phyloP scores from a whole-genome alignment of 2,888 invertebrate genomes.

The Microdon myrmicae region DNA sequence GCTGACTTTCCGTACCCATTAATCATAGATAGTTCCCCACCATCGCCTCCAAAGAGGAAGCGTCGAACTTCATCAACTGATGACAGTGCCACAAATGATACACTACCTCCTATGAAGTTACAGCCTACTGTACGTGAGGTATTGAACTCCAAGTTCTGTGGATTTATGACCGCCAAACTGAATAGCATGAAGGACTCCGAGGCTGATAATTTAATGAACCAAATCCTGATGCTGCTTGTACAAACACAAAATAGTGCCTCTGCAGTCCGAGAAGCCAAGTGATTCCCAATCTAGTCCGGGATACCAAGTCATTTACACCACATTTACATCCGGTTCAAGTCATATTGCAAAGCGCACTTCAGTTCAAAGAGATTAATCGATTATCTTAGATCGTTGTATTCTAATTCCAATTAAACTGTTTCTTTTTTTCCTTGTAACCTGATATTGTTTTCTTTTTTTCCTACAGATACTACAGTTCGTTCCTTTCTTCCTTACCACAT shows the following conservation, averaged over 20 bases:
- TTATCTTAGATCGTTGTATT: no score
- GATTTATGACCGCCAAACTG: constrained; percentile 63
- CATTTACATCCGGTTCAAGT: no score
- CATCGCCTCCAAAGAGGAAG: constrained; percentile 47
- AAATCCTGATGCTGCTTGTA: constrained; percentile 62
- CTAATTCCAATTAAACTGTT: constrained; percentile 2
- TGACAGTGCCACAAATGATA: constrained; percentile 18
- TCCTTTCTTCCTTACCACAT: constrained; percentile 15
- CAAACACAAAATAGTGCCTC: constrained; percentile 56
- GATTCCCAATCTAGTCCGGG: constrained; percentile 18
- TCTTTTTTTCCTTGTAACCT: constrained; percentile 1
- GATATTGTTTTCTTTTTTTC: constrained; percentile 11
- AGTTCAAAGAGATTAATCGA: neutral
- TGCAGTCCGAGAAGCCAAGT: neutral
- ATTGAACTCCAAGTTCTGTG: constrained; percentile 63
- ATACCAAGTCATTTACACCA: no score
- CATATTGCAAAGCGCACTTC: neutral
- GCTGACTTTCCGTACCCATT: constrained; percentile 65
- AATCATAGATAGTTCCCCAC: constrained; percentile 59
- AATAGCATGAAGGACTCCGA: constrained; percentile 65
- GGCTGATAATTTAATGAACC: constrained; percentile 65
- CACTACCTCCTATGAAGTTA: constrained; percentile 54
- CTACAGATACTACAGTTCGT: constrained; percentile 8
- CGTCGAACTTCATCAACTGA: constrained; percentile 34
- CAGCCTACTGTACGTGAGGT: constrained; percentile 63